Conservation (phyloP, 2,113 vertebrate genomes). For the Piaya cayana region DNA sequence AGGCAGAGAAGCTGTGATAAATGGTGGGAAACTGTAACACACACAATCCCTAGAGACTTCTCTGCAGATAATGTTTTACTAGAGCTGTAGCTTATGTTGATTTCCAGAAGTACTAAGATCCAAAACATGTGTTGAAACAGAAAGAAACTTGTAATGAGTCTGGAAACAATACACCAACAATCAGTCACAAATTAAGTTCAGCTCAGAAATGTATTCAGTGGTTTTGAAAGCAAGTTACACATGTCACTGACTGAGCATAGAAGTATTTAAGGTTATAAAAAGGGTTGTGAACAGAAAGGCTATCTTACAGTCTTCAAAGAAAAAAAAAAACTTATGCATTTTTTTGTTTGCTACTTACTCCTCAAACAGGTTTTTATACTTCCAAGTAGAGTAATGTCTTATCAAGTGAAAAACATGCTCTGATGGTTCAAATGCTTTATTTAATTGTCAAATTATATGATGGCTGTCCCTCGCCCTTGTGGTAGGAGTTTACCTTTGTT, state of each 20-base stretch:
- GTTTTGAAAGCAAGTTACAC: neutral
- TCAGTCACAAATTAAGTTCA: neutral
- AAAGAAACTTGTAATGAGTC: neutral
- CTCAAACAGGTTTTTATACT: neutral
- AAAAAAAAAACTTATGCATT: neutral
- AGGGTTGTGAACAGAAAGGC: neutral
- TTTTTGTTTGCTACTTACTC: neutral
- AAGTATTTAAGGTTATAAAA: neutral
- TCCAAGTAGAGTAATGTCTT: neutral
- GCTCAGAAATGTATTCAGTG: neutral
- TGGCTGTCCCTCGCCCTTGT: neutral
- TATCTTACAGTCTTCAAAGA: neutral
- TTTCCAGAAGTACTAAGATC: slow-evolving; percentile 11
- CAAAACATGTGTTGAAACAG: slow-evolving; percentile 24
- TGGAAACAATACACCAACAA: neutral
- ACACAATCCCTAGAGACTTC: neutral
- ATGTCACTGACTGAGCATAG: neutral
- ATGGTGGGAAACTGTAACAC: neutral
- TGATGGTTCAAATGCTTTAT: slow-evolving; percentile 8
- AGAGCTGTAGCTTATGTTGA: neutral
- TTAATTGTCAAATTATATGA: neutral
- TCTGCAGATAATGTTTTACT: neutral
- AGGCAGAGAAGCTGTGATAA: neutral
- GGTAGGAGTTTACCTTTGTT: slow-evolving; percentile 14
- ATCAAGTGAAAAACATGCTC: neutral